A percentile compares a stretch with the other conserved stretches of the same genome.
Conservation (phyloP, 2,888 invertebrate genomes). For the Melanargia galathea region DNA sequence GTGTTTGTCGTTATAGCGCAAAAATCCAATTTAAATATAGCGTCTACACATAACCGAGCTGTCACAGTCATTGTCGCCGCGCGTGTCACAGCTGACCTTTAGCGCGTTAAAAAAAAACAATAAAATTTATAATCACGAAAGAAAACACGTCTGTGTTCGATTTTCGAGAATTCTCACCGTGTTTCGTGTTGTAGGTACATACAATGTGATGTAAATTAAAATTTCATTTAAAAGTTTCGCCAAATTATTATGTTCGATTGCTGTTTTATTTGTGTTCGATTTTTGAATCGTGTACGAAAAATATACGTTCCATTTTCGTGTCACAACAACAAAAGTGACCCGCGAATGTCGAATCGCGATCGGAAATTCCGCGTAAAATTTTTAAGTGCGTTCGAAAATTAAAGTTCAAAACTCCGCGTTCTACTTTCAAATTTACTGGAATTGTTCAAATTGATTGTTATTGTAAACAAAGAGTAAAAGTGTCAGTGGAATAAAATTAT, state of each 20-base stretch:
- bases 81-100: constrained; percentile 55
- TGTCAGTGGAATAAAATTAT: not conserved
- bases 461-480: not conserved
- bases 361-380: not conserved
- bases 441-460: not conserved
- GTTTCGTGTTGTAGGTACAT: not conserved
- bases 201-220: not conserved
- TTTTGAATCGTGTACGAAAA: constrained; percentile 4
- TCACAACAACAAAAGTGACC: not conserved
- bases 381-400: not conserved
- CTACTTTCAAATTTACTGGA: constrained; percentile 1
- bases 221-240: not conserved
- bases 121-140: constrained; percentile 37
- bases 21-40: constrained; percentile 66
- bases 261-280: constrained; percentile 9
- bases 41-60: constrained; percentile 66
- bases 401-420: not conserved
- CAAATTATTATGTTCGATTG: not conserved
- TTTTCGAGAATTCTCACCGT: constrained; percentile 6
- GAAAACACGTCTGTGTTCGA: constrained; percentile 9
- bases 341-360: not conserved
- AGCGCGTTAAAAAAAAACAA: constrained; percentile 46
- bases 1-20: constrained; percentile 50
- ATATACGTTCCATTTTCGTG: not conserved
- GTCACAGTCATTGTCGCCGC: constrained; percentile 76